Base-by-base conservation (phyloP, 2,797 vertebrate genomes). In the Phoxinus dragarum region DNA sequence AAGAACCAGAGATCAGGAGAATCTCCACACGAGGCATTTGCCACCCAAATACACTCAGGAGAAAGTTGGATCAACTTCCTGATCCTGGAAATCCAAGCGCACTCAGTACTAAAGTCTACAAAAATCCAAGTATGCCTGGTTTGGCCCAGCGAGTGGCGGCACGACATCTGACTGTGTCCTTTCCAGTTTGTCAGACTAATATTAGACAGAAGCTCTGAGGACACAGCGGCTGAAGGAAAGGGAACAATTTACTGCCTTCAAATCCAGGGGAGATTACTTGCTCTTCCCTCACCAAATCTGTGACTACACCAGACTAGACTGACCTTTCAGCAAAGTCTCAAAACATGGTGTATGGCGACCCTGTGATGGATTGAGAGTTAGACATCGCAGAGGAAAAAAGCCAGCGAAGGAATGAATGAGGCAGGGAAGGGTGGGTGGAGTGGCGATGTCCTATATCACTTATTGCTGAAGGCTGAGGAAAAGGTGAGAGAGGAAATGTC, bases 401-500 rank as follows among this genome's bases (percentile, higher is more conserved):
- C 27, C 42, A 81, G 40, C 12, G 27, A 85, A 76, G 40, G 79
- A 71, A 83, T 80, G 7, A 77, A 66, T 2, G 59, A 80, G 68
- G 34, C 19, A 67, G 47, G 74, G 44, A 76, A 84, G 49, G 64
- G 64, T 34, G 79, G 59, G 72, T 75, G 80, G 83, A 71, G 81
- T 61, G 86, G 91, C 90, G 88, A 92, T 94, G 93, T 95, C 94
- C 94, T 94, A 92, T 94, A 94, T 95, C 94, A 95, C 93, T 94
- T 90, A 93, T 92, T 90, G 92, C 94, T 93, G 92, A 93, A 93
- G 94, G 94, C 94, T 93, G 92, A 91, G 92, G 93, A 92, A 95
- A 94, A 95, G 95, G 95, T 96, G 95, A 96, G 95, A 94, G 94
- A 94, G 93, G 93, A 93, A 92, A 93, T 94, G 94, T 95, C 94